Conservation (phyloP, 2,888 invertebrate species). For the Pherbina coryleti region DNA sequence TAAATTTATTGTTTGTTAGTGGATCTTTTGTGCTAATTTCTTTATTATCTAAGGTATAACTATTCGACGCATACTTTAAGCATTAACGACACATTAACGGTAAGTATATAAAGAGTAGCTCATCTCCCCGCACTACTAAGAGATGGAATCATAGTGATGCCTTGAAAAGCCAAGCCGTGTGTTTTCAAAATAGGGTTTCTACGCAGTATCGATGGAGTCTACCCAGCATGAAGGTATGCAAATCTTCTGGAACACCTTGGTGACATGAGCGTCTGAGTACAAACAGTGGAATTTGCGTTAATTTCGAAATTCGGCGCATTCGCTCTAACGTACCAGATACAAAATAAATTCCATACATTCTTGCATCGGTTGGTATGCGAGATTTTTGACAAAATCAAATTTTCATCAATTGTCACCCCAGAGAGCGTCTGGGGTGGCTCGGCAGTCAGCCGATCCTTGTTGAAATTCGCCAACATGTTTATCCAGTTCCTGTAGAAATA, state of each 20-base stretch:
- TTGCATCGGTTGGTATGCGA: neutral
- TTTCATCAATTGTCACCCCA: slow-evolving; percentile 20
- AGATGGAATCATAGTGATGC: neutral
- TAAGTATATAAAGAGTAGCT: neutral
- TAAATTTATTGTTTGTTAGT: neutral
- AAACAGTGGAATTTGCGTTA: neutral
- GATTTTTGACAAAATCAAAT: slow-evolving; percentile 8
- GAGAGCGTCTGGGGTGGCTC: neutral
- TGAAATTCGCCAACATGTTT: slow-evolving; percentile 1
- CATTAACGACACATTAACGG: neutral
- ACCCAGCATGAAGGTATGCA: neutral
- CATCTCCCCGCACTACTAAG: neutral
- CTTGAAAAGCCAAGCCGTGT: neutral
- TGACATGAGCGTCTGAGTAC: neutral
- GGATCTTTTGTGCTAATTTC: neutral
- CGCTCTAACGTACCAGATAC: neutral
- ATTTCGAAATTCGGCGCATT: neutral
- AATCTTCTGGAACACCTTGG: neutral
- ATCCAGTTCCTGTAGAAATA: neutral
- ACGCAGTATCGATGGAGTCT: neutral
- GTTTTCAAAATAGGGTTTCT: neutral
- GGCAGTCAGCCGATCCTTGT: neutral
- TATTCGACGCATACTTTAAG: neutral
- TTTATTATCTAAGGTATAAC: too few relatives aligned
- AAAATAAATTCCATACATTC: neutral